A percentile compares a stretch with the other conserved stretches of the same genome.
Conservation (phyloP, 2,113 vertebrate genomes). For the Cariama cristata region DNA sequence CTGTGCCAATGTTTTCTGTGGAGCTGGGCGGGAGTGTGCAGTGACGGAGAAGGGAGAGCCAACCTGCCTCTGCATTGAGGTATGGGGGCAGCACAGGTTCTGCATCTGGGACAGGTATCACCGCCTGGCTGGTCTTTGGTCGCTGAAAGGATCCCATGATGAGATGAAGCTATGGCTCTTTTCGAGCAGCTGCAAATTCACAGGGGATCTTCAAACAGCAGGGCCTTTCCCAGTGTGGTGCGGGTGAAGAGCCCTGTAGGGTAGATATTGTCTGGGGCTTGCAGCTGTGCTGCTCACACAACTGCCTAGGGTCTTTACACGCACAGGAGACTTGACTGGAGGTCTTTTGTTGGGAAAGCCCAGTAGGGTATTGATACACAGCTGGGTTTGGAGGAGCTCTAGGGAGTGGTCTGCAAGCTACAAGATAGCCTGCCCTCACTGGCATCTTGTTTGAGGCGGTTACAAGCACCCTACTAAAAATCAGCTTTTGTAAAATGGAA, state of each 20-base stretch:
- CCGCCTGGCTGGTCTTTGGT: fast-evolving
- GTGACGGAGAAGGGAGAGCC: slow-evolving; percentile 96
- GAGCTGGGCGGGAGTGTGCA: slow-evolving; percentile 93
- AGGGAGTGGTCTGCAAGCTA: neutral
- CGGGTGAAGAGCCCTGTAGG: neutral
- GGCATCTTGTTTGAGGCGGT: neutral
- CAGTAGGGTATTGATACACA: neutral
- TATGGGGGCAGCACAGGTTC: slow-evolving; percentile 43
- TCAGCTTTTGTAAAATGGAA: slow-evolving; percentile 14
- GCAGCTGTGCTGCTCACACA: neutral
- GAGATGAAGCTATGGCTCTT: neutral
- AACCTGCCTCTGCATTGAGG: slow-evolving; percentile 97
- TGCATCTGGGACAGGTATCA: neutral
- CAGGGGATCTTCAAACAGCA: neutral
- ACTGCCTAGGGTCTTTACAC: neutral
- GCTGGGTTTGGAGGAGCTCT: neutral
- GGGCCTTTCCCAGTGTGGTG: neutral
- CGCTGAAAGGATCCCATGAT: neutral
- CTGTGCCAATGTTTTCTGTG: slow-evolving; percentile 98
- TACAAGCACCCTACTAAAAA: slow-evolving; percentile 14
- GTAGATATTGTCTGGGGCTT: neutral
- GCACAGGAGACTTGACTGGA: neutral
- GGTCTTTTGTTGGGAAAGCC: neutral
- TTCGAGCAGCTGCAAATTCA: neutral
- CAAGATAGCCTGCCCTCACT: neutral